A percentile compares a stretch with the other conserved stretches of the same genome.
phyloP scores from a whole-genome alignment of 2,888 invertebrate genomes.

The Nemotelus pantherinus region DNA sequence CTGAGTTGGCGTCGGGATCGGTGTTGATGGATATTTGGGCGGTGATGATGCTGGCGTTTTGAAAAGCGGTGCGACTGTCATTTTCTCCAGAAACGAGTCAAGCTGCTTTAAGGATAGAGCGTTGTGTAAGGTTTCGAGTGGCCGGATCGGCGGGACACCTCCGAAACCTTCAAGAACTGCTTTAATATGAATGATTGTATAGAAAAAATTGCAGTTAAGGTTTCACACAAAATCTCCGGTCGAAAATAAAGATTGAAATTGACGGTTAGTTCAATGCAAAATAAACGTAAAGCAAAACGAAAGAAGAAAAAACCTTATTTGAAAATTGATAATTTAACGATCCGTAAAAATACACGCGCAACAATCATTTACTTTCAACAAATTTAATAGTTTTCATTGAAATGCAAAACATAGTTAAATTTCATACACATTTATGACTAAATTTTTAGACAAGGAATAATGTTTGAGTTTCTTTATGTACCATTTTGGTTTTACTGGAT shows the following conservation, averaged over 20 bases:
- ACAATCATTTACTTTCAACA: too few relatives aligned
- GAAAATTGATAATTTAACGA: not conserved
- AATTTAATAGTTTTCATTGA: too few relatives aligned
- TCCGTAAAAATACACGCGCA: not conserved
- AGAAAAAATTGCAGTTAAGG: slow-evolving; percentile 31
- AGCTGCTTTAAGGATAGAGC: slow-evolving; percentile 91
- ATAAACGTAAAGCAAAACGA: not conserved
- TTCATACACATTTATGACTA: too few relatives aligned
- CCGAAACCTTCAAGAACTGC: slow-evolving; percentile 85
- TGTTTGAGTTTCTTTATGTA: too few relatives aligned
- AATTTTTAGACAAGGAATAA: too few relatives aligned
- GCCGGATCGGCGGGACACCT: slow-evolving; percentile 94
- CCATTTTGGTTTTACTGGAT: too few relatives aligned
- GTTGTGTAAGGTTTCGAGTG: slow-evolving; percentile 97
- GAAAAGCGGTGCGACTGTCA: slow-evolving; percentile 79
- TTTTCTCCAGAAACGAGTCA: slow-evolving; percentile 87
- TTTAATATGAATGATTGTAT: slow-evolving; percentile 47
- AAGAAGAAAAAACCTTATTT: not conserved
- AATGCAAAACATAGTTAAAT: too few relatives aligned
- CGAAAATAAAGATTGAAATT: not conserved
- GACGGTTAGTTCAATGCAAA: not conserved
- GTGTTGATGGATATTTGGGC: slow-evolving; percentile 72
- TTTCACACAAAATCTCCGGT: slow-evolving; percentile 33
- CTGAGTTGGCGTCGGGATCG: slow-evolving; percentile 63
- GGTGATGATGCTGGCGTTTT: slow-evolving; percentile 79